Percentiles rank a stretch among this genome's conserved stretches.
phyloP scores from a whole-genome alignment of 1,140 invertebrate species.

The Tribolium madens region DNA sequence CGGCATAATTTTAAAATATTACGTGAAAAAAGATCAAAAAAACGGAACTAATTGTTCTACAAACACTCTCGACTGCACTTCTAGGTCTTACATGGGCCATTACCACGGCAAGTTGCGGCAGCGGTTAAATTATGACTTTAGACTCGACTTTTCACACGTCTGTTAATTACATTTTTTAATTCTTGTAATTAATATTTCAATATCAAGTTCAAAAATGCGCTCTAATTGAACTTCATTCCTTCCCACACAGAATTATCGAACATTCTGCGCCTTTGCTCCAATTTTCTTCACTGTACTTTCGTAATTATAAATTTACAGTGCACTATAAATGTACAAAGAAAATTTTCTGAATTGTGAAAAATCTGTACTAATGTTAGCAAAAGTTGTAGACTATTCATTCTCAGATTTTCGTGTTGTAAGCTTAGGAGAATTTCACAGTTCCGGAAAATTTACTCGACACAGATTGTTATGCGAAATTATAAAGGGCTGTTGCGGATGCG shows the following conservation, averaged over 20 bases:
- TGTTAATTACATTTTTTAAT: too few species aligned
- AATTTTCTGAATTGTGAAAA: background rate
- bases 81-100: slow-evolving; percentile 28
- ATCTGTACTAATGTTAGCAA: background rate
- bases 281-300: background rate
- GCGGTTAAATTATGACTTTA: background rate
- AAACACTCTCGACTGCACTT: slow-evolving; percentile 29
- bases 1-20: slow-evolving; percentile 22
- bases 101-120: slow-evolving; percentile 18
- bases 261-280: background rate
- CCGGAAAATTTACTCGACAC: slow-evolving; percentile 20
- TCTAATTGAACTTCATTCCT: background rate
- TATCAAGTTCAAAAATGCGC: slow-evolving; percentile 16
- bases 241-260: background rate
- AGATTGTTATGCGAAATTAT: slow-evolving; percentile 31
- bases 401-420: background rate
- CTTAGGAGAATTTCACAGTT: background rate
- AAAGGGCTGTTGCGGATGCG: slow-evolving; percentile 32
- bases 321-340: background rate
- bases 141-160: background rate
- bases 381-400: background rate
- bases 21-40: background rate
- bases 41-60: slow-evolving; percentile 15
- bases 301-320: background rate
- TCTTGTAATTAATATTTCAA: too few species aligned